Conservation (phyloP, 2,888 invertebrate species). For the Hoplodrina blanda region DNA sequence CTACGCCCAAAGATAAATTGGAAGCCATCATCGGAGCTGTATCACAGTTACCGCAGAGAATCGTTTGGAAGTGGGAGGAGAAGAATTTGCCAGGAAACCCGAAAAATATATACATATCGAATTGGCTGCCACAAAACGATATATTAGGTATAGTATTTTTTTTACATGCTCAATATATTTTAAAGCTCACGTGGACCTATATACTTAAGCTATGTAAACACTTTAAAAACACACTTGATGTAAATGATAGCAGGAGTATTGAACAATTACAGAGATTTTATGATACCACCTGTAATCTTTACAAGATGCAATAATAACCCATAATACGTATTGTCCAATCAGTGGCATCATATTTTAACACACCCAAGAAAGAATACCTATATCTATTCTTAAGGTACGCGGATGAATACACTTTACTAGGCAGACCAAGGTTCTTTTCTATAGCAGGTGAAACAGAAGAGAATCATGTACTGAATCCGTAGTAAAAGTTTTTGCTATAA, state of each 20-base stretch:
- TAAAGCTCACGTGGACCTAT: neutral
- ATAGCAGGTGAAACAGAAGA: no score
- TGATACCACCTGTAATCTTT: neutral
- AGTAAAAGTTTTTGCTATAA: no score
- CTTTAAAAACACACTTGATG: neutral
- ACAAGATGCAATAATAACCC: neutral
- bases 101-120: slow-evolving; percentile 90
- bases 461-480: no score
- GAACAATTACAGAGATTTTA: neutral
- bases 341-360: neutral
- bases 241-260: no score
- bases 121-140: slow-evolving; percentile 93
- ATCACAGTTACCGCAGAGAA: slow-evolving; percentile 91
- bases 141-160: slow-evolving; percentile 88
- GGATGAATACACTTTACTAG: neutral
- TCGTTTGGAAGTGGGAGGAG: slow-evolving; percentile 95
- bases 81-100: slow-evolving; percentile 90
- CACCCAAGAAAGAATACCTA: neutral
- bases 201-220: neutral
- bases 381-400: no score
- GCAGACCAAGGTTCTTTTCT: neutral
- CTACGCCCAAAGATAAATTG: slow-evolving; percentile 91
- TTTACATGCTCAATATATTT: neutral
- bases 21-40: slow-evolving; percentile 91
- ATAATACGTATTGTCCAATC: neutral